Conservation (phyloP, 2,113 vertebrate species). For the Excalfactoria chinensis region DNA sequence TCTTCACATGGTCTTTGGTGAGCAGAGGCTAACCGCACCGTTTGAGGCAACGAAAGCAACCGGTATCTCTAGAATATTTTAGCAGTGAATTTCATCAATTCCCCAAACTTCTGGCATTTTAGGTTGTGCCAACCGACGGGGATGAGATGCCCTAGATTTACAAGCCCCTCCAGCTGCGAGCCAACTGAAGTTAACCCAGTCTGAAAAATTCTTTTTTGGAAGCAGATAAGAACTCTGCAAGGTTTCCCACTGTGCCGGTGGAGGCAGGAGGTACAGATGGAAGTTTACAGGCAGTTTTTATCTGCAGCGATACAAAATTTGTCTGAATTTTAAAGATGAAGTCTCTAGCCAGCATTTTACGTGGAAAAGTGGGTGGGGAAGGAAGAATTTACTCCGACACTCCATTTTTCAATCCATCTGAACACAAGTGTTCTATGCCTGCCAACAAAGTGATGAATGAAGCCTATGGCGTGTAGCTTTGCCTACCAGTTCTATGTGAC, state of each 20-base stretch:
- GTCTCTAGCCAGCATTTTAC: background rate
- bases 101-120: constrained; percentile 53
- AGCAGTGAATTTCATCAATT: constrained; percentile 43
- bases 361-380: background rate
- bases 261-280: constrained; percentile 59
- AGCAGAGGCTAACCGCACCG: background rate
- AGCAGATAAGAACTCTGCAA: constrained; percentile 8
- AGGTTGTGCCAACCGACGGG: constrained; percentile 23
- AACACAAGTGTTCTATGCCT: constrained; percentile 12
- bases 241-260: constrained; percentile 26
- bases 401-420: background rate
- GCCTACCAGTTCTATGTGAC: background rate
- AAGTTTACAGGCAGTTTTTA: constrained; percentile 51
- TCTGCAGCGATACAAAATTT: constrained; percentile 21
- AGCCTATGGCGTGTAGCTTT: background rate
- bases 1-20: background rate
- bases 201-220: constrained; percentile 58
- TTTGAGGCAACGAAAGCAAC: background rate
- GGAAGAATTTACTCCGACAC: background rate
- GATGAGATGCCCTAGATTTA: constrained; percentile 52
- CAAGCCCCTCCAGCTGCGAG: constrained; percentile 40
- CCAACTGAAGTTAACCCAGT: constrained; percentile 38
- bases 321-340: constrained; percentile 11
- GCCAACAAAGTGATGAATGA: constrained; percentile 27
- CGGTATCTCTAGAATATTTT: constrained; percentile 45